Conservation (phyloP, 2,888 invertebrate genomes). For the Protodeltote pygarga region DNA sequence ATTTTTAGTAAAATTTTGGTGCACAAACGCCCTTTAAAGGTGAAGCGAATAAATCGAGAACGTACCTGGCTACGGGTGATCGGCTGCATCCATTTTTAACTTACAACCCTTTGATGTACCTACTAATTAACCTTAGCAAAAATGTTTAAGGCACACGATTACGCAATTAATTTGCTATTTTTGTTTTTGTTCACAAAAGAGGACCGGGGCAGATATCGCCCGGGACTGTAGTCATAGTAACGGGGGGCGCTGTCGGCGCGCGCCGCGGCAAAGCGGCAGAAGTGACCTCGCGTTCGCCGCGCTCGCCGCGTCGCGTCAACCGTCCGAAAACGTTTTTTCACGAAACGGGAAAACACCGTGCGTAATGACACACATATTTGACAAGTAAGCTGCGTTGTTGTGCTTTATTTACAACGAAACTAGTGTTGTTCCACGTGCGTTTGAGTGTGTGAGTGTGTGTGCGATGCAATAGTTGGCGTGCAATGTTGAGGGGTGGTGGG, state of each 20-base stretch:
- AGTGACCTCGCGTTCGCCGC: slow-evolving; percentile 73
- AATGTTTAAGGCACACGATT: slow-evolving; percentile 76
- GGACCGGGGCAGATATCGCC: slow-evolving; percentile 78
- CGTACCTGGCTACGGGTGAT: slow-evolving; percentile 58
- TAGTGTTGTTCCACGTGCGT: slow-evolving; percentile 57
- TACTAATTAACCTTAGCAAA: slow-evolving; percentile 69
- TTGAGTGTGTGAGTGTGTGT: slow-evolving; percentile 67
- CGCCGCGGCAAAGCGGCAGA: slow-evolving; percentile 80
- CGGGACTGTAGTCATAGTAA: slow-evolving; percentile 78
- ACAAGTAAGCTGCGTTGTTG: slow-evolving; percentile 59
- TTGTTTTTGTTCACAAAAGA: slow-evolving; percentile 79
- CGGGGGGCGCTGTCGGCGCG: slow-evolving; percentile 83
- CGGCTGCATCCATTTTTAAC: slow-evolving; percentile 50
- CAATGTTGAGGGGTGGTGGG: slow-evolving; percentile 72
- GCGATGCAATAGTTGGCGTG: slow-evolving; percentile 68
- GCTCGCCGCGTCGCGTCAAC: slow-evolving; percentile 70
- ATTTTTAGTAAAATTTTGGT: slow-evolving; percentile 26
- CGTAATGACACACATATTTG: slow-evolving; percentile 63
- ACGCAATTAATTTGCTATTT: slow-evolving; percentile 85
- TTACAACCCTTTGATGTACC: slow-evolving; percentile 67
- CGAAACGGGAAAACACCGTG: slow-evolving; percentile 66
- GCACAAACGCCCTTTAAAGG: slow-evolving; percentile 25
- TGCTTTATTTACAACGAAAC: slow-evolving; percentile 53
- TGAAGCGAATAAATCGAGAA: slow-evolving; percentile 38
- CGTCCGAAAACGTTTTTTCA: slow-evolving; percentile 66